Evolutionary conservation across 2,113 vertebrate species (phyloP), one percentile per base, ranked within the genome.

Genomic region (Felis chaus): DNA sequence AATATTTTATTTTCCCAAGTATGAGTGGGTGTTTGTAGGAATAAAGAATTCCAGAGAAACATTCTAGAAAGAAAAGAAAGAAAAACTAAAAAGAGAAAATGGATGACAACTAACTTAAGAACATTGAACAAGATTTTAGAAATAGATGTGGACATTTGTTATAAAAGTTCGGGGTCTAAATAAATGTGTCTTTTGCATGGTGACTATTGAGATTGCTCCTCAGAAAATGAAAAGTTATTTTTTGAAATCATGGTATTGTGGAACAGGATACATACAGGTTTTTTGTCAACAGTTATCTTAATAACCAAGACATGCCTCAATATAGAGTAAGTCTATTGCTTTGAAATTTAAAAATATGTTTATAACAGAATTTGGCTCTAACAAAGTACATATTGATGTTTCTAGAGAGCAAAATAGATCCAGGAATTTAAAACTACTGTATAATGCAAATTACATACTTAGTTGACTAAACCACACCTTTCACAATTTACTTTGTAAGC

Each of bases 281-380:
- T 48, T 78, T 92, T 84, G 93, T 88, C 89, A 85, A 97, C 68
- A 95, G 57, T 86, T 86, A 82, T 88, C 90, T 94, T 97, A 98
- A 92, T 76, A 97, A 98, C 66, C 57, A 81, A 41, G 78, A 78
- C 83, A 87, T 80, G n/a, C 50, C 93, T 94, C 48, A 65, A 45
- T 31, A 83, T 18, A 96, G 66, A 76, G 31, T 69, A 16, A 76
- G 83, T 79, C n/a, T 94, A 93, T 87, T 97, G 36, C 91, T 41
- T 98, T 97, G 94, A 91, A 97, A 95, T 74, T 91, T 81, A 96
- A 94, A 71, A 57, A 78, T 53, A 84, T 93, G 50, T 94, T 96
- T 97, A 93, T 96, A 94, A 96, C 16, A 98, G 81, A 87, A 86
- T 87, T 96, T 71, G 41, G 63, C 94, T 98, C 48, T 53, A 92